Evolutionary conservation across 2,113 vertebrate species (phyloP).

Genomic region (Steatornis caripensis): DNA sequence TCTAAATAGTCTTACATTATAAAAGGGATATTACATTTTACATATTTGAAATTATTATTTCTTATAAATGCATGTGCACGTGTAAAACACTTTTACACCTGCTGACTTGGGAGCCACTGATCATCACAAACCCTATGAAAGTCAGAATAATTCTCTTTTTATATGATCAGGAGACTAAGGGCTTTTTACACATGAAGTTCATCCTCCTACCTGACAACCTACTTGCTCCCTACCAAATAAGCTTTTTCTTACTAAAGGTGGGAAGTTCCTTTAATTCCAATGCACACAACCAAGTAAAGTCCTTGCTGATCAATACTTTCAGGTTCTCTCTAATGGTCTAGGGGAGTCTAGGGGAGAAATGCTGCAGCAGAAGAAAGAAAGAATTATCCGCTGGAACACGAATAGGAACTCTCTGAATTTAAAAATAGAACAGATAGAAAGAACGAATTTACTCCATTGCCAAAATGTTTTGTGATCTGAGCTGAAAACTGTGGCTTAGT

Average conservation of each 20-base stretch:
- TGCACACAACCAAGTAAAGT: background rate
- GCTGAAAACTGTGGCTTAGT: background rate
- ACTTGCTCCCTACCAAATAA: background rate
- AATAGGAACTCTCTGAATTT: fast-evolving
- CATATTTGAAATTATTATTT: background rate
- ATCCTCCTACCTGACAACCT: background rate
- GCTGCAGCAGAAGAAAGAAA: background rate
- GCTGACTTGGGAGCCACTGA: background rate
- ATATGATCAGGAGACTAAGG: background rate
- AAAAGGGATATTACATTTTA: background rate
- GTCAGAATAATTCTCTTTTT: background rate
- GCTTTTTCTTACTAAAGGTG: background rate
- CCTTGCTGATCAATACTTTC: background rate
- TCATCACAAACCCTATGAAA: background rate
- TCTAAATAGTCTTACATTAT: background rate
- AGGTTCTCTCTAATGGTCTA: background rate
- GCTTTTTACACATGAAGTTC: background rate
- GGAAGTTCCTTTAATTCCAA: background rate
- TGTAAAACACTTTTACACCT: background rate
- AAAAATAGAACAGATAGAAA: background rate
- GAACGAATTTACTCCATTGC: background rate
- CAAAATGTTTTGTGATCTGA: background rate
- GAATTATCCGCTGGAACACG: background rate
- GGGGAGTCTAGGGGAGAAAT: background rate
- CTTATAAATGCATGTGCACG: background rate